Evolutionary conservation across 2,888 invertebrate genomes (phyloP), one percentile per base, ranked within the genome.

Genomic region (Coleophora flavipennella): DNA sequence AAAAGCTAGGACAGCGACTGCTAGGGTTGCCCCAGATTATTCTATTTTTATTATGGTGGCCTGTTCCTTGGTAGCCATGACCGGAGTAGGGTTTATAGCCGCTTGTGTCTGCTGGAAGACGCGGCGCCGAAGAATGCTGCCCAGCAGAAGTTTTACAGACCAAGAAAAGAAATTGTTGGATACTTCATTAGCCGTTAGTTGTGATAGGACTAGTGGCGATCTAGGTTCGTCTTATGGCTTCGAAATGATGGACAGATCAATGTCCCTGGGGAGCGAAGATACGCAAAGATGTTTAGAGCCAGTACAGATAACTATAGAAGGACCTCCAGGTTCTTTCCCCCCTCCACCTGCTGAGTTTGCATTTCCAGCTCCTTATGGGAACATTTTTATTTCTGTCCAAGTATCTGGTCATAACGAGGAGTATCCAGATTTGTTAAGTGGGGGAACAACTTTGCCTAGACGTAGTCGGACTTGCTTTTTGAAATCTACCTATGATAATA

Each of bases 161-260:
- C 95, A 95, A 78, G 94, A 95, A 62, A 94, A 95, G 71, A 93
- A 94, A 61, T 81, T 95, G 41, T 80, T 95, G 46, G 94, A 94
- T 53, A 89, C 93, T 12, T 94, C 94, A 74, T 38, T 88, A 79
- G 70, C 83, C 31, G 70, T 79, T 40, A 90, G 90, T 57, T 89
- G 89, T 54, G 89, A 89, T 51, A 86, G 89, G 48, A 86, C 90
- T 27, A 91, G 91, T 57, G 87, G 89, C 29, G 91, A 89, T 41
- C 71, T 89, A 63, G 89, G 64, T 42, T 89, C 60, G 49, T 87
- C 64, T 1, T 86, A 79, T 20, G 84, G 78, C 7, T 79, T 81
- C 40, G 84, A 84, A 80, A 65, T 88, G 87, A 62, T 87, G 68
- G 63, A 84, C 49, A 67, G 83, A 36, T 83, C 84, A 1, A 71